Base-by-base conservation (phyloP, 2,888 invertebrate species). In the Microctonus hyperodae region DNA sequence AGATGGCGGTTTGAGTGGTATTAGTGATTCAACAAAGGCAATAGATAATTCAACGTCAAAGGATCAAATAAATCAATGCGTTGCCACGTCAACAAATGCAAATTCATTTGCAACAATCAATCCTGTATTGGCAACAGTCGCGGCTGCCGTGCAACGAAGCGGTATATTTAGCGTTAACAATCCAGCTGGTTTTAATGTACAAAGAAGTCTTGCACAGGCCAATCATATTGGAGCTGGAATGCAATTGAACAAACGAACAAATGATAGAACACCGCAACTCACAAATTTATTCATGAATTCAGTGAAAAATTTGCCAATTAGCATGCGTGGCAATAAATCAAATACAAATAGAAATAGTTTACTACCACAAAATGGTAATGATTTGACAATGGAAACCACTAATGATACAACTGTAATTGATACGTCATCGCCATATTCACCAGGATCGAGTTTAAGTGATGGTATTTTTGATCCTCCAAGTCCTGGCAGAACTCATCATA, bases 381-480 rank as follows among this genome's bases (percentile, higher is more conserved):
- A 86, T 56, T 0, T 56, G 44, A 23, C 59, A 23, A 16, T 53
- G 25, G 62, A 62, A 23, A 25, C 53, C 6, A 37, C n/a, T 22
- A 53, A 72, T 75, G 44, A 72, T 77, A 0, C 28, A 13, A 31
- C 20, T 11, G 16, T 48, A 20, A 33, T 90, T 84, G 92, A 92
- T 74, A 89, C 91, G 81, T 91, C 91, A 73, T 94, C 95, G 23
- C 96, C 95, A 0, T 95, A 95, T 85, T 94, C 94, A 58, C 95
- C 95, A 0, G 94, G 93, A 55, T 93, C 94, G n/a, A 92, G 91
- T 76, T 92, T 95, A 83, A 94, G 93, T 80, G 94, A 94, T 76
- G 94, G 95, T 82, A 87, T 95, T 72, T 95, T 95, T 85, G 92
- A 92, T 83, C 94, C 94, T 60, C 94, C 92, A 25, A 82, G 86